These are phyloP conservation scores for Riptortus pedestris DNA, from an alignment of 1,140 invertebrate genomes.

Conservation along the genomic window DNA sequence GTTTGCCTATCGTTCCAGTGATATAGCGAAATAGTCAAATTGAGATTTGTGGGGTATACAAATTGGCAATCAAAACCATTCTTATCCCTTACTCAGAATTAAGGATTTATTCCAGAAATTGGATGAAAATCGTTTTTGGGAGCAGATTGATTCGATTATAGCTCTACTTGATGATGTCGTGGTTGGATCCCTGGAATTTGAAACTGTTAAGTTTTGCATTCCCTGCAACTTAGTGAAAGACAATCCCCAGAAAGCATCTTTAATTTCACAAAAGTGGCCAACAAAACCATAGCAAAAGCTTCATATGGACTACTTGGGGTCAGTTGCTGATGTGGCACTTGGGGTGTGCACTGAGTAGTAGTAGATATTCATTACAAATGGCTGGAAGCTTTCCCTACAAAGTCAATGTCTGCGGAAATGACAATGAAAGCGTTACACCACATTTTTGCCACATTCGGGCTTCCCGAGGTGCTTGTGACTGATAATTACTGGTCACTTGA, in stretches of 20 bases:
- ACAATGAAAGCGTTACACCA: background rate
- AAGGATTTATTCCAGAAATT: background rate
- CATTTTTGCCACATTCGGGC: background rate
- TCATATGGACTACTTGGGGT: background rate
- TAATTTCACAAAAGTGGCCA: background rate
- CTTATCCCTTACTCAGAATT: background rate
- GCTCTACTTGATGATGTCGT: no score
- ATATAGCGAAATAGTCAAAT: no score
- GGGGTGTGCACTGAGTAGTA: no score
- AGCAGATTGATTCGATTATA: background rate
- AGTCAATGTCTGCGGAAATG: background rate
- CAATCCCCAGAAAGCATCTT: background rate
- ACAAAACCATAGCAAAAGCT: background rate
- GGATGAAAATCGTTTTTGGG: background rate
- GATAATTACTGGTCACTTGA: no score
- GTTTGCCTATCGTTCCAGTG: no score
- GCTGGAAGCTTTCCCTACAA: background rate
- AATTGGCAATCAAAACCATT: no score
- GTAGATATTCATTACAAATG: background rate
- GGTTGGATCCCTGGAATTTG: no score
- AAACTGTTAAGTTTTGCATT: background rate
- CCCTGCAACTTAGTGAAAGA: background rate
- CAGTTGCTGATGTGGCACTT: background rate
- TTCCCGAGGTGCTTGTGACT: no score
- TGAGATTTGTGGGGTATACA: no score